A percentile compares a stretch with the other conserved stretches of the same genome.
These are phyloP conservation scores for Oxytorus armatus DNA, from an alignment of 2,888 invertebrate genomes.

Conservation along the genomic window DNA sequence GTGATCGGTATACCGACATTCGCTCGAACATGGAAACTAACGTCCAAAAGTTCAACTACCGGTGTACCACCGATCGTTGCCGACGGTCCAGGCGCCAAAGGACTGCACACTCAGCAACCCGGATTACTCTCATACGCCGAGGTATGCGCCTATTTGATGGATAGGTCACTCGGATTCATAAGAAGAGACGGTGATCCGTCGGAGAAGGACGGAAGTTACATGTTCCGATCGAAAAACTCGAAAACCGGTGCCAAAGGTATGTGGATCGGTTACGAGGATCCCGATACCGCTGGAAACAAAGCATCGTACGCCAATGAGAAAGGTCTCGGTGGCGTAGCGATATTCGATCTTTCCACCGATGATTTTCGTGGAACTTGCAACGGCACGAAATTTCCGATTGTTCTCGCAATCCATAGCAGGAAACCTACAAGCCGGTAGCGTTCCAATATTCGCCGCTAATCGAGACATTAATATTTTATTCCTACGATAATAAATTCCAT, in stretches of 20 bases:
- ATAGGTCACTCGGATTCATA: constrained; percentile 88
- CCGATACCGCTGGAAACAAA: constrained; percentile 92
- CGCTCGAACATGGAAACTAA: constrained; percentile 92
- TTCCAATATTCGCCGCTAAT: too few relatives aligned
- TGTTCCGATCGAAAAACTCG: constrained; percentile 89
- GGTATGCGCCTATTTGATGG: constrained; percentile 90
- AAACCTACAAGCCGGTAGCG: too few relatives aligned
- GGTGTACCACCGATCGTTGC: constrained; percentile 91
- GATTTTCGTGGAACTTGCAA: constrained; percentile 93
- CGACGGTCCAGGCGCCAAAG: constrained; percentile 90
- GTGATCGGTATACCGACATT: constrained; percentile 90
- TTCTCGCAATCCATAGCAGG: constrained; percentile 80
- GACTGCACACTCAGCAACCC: constrained; percentile 89
- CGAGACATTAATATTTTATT: too few relatives aligned
- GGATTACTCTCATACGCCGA: constrained; percentile 92
- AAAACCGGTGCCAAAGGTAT: constrained; percentile 89
- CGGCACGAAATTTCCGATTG: constrained; percentile 92
- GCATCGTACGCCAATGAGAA: constrained; percentile 90
- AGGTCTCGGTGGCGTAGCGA: constrained; percentile 92
- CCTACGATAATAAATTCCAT: too few relatives aligned
- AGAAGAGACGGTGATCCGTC: constrained; percentile 92
- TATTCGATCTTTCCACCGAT: constrained; percentile 91
- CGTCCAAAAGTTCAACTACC: constrained; percentile 90
- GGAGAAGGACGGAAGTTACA: constrained; percentile 92
- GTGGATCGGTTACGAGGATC: constrained; percentile 94